phyloP scores from a whole-genome alignment of 2,113 vertebrate genomes.

The Syngnathoides biaculeatus region DNA sequence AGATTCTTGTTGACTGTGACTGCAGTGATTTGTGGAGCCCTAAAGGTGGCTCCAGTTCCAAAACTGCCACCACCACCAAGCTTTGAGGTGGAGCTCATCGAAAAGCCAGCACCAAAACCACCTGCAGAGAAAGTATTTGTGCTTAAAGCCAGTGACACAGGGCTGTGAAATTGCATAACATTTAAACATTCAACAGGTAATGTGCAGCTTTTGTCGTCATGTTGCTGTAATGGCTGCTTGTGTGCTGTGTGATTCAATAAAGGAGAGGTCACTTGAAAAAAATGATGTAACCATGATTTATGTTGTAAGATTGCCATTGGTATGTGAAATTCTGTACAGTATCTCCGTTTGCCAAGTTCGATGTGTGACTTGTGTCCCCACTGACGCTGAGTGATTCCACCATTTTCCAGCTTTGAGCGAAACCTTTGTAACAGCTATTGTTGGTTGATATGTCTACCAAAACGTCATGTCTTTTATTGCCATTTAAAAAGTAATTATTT shows the following conservation, averaged over 20 bases:
- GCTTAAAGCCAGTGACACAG: neutral
- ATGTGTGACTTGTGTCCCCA: neutral
- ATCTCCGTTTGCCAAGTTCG: neutral
- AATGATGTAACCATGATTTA: neutral
- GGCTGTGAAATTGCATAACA: neutral
- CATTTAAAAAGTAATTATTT: too few relatives aligned
- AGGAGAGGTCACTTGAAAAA: neutral
- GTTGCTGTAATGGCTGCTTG: neutral
- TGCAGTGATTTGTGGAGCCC: conserved; percentile 72
- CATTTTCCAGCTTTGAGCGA: neutral
- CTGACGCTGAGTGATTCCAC: neutral
- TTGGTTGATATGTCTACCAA: too few relatives aligned
- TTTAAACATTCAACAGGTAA: neutral
- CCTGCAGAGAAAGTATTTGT: neutral
- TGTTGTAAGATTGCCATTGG: neutral
- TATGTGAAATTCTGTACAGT: neutral
- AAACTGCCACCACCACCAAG: neutral
- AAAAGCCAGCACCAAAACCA: neutral
- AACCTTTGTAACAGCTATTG: neutral
- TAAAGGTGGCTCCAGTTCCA: conserved; percentile 5
- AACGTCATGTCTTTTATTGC: too few relatives aligned
- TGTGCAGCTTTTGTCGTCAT: neutral
- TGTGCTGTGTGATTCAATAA: neutral
- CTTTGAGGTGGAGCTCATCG: conserved; percentile 22
- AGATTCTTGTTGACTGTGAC: conserved; percentile 85